These are phyloP conservation scores for Danio albolineatus DNA, from an alignment of 2,797 vertebrate genomes.

Conservation along the genomic window DNA sequence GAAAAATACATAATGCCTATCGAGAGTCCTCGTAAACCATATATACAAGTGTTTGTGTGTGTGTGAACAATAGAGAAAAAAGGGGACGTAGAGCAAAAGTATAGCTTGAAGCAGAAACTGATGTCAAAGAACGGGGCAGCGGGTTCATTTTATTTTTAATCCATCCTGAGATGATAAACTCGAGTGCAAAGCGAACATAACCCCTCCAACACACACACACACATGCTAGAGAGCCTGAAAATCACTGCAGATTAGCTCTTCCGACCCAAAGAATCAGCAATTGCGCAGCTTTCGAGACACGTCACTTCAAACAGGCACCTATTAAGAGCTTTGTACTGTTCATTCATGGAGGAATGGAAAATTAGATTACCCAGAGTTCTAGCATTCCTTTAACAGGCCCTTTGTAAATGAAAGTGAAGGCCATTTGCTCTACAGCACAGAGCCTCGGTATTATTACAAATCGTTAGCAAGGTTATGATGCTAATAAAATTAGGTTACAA, in stretches of 20 bases:
- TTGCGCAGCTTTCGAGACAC: constrained; percentile 4
- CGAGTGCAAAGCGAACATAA: not conserved
- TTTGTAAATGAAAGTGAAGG: constrained; percentile 33
- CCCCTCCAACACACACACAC: no score
- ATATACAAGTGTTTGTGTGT: not conserved
- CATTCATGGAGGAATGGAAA: constrained; percentile 3
- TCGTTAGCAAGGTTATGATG: not conserved
- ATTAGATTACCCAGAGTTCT: constrained; percentile 12
- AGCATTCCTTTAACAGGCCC: constrained; percentile 1
- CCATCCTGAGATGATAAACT: constrained; percentile 19
- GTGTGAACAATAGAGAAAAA: not conserved
- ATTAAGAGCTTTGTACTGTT: constrained; percentile 28
- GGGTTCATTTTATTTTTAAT: constrained; percentile 27
- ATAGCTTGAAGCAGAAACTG: constrained; percentile 4
- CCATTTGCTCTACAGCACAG: constrained; percentile 12
- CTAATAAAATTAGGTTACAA: not conserved
- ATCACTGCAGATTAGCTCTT: not conserved
- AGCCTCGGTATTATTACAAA: constrained; percentile 8
- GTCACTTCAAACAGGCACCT: not conserved
- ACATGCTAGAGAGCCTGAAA: not conserved
- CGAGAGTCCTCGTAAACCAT: no score
- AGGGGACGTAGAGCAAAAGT: not conserved
- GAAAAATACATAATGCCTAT: no score
- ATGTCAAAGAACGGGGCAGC: not conserved
- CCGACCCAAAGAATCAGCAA: constrained; percentile 14